Evolutionary conservation across 2,888 invertebrate genomes (phyloP), one percentile per base, ranked within the genome.

Genomic region (Thyatira batis): DNA sequence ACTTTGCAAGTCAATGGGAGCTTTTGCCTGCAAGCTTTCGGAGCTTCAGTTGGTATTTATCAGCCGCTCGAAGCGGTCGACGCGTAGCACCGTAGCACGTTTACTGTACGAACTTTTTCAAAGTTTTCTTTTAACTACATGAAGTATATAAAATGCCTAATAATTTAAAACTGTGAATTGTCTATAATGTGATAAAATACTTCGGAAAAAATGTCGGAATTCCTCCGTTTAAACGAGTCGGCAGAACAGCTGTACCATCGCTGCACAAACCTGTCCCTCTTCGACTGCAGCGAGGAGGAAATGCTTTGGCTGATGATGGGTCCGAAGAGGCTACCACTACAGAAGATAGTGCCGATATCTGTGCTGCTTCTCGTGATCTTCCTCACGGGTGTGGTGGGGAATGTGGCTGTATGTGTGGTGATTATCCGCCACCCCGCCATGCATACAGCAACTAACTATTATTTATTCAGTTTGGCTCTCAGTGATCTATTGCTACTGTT

Each of bases 361-460:
- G 92, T 95, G 52, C 92, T 95, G 28, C 95, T 97, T 74, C 90
- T 95, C 58, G 83, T 94, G 53, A 96, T 98, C 58, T 97, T 98
- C 82, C 84, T 97, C 48, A 96, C 96, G 0, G 98, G 98, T 0
- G 93, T 97, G 30, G 89, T 96, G 48, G 98, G 98, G 2, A 98
- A 98, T 78, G 87, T 96, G 23, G 94, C 95, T 3, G 97, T 98
- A 6, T 98, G 98, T 76, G 93, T 96, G 44, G 97, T 98, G 11
- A 97, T 98, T 51, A 93, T 95, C 8, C 93, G 94, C 28, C 97
- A 97, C 76, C 93, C 94, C 0, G 94, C 95, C 6, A 95, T 98
- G 95, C 97, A 97, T 72, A 97, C 97, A 0, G 96, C 97, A 0
- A 98, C 98, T 0, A 98, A 98, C 80, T 98, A 97, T 80, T 98